phyloP scores from a whole-genome alignment of 2,113 vertebrate species.

The Acrocephalus kingi region DNA sequence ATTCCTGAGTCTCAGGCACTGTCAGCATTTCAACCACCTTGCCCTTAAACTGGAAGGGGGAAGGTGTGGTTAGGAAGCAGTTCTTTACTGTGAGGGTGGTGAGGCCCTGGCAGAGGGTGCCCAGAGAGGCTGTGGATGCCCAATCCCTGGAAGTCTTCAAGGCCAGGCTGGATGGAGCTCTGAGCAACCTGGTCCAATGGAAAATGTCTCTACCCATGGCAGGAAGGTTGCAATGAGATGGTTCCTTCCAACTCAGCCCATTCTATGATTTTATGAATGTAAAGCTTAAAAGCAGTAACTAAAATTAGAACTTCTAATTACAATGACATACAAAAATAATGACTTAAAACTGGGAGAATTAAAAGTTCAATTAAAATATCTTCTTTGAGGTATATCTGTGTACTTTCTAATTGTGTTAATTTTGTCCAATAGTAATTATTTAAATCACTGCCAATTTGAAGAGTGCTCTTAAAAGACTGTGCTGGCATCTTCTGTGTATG shows the following conservation, averaged over 20 bases:
- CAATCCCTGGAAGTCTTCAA: background rate
- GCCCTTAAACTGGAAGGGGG: background rate
- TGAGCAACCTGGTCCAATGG: rapidly evolving
- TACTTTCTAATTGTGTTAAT: background rate
- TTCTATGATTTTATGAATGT: background rate
- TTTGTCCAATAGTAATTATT: slow-evolving; percentile 5
- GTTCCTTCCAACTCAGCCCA: background rate
- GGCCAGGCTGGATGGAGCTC: background rate
- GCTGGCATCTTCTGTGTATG: background rate
- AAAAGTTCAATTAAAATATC: background rate
- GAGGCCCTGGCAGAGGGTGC: background rate
- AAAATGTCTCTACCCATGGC: background rate
- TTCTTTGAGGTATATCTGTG: background rate
- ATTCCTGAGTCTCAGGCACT: background rate
- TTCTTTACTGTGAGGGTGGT: background rate
- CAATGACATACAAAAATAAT: background rate
- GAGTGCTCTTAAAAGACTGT: background rate
- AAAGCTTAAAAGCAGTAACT: background rate
- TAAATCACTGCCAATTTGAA: background rate
- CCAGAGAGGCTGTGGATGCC: background rate
- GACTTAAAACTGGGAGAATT: background rate
- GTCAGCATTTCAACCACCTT: background rate
- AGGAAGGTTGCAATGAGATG: background rate
- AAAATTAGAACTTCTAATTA: slow-evolving; percentile 14
- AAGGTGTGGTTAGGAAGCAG: background rate